phyloP scores from a whole-genome alignment of 2,797 vertebrate species.

The Paratrypauchen microcephalus region DNA sequence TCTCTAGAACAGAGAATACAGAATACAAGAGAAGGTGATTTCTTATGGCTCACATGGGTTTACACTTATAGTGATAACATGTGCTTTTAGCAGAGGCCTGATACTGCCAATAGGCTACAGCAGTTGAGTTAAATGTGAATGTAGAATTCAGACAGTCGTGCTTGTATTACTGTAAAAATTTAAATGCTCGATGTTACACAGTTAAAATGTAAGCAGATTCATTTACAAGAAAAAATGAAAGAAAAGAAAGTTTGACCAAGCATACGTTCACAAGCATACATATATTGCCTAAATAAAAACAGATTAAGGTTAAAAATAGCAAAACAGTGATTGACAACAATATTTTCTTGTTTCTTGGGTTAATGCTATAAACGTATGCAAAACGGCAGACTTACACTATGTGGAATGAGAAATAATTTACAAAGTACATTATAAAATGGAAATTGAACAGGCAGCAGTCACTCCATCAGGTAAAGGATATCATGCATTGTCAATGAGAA shows the following conservation, averaged over 20 bases:
- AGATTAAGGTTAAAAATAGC: slow-evolving; percentile 52
- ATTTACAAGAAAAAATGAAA: slow-evolving; percentile 33
- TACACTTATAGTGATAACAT: slow-evolving; percentile 22
- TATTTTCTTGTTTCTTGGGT: slow-evolving; percentile 19
- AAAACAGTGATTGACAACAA: slow-evolving; percentile 45
- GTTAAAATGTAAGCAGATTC: slow-evolving; percentile 35
- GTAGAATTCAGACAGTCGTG: slow-evolving; percentile 50
- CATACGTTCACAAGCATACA: slow-evolving; percentile 80
- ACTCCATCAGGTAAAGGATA: slow-evolving; percentile 13
- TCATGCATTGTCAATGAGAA: slow-evolving; percentile 46
- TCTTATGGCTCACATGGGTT: slow-evolving; percentile 15
- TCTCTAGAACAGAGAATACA: not conserved
- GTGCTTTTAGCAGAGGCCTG: slow-evolving; percentile 41
- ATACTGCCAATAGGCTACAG: slow-evolving; percentile 36
- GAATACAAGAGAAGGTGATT: slow-evolving; percentile 3
- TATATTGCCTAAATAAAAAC: slow-evolving; percentile 73
- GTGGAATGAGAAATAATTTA: slow-evolving; percentile 20
- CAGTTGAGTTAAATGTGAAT: slow-evolving; percentile 14
- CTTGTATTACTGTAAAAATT: slow-evolving; percentile 41
- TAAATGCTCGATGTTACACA: slow-evolving; percentile 54
- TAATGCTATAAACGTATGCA: not conserved
- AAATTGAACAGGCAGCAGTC: slow-evolving; percentile 17
- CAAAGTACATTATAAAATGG: slow-evolving; percentile 10
- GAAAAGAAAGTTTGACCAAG: slow-evolving; percentile 52
- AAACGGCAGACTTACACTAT: slow-evolving; percentile 15